Percentiles rank a stretch among this genome's conserved stretches.
Evolutionary conservation across 1,140 invertebrate species (phyloP).

Genomic region (Cryptotermes secundus): DNA sequence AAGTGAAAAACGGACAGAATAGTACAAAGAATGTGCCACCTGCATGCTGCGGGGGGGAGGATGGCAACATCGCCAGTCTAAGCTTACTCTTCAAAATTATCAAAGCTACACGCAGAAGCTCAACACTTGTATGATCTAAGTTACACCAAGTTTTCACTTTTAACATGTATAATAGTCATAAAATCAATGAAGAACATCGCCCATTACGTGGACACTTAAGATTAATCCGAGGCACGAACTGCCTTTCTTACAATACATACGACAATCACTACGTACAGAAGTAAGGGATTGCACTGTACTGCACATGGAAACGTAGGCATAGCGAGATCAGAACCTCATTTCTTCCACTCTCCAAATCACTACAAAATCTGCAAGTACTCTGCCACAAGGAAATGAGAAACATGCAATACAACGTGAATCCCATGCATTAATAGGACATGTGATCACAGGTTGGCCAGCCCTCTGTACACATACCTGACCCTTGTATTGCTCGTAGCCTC

Average conservation of each 20-base stretch:
- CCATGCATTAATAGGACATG: neutral
- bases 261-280: slow-evolving; percentile 11
- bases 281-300: too few relatives aligned
- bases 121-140: slow-evolving; percentile 19
- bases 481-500: neutral
- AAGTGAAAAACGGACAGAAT: slow-evolving; percentile 29
- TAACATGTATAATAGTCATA: slow-evolving; percentile 18
- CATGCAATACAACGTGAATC: neutral
- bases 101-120: slow-evolving; percentile 9
- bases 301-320: slow-evolving; percentile 9
- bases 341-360: neutral
- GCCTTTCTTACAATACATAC: slow-evolving; percentile 20
- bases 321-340: neutral
- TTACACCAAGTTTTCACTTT: slow-evolving; percentile 22
- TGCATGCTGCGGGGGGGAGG: neutral
- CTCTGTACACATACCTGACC: neutral
- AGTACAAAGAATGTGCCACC: slow-evolving; percentile 26
- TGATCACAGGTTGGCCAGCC: neutral
- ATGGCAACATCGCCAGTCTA: slow-evolving; percentile 13
- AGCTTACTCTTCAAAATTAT: slow-evolving; percentile 23
- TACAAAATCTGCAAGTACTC: neutral
- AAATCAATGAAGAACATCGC: slow-evolving; percentile 21
- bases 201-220: slow-evolving; percentile 17
- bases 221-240: slow-evolving; percentile 24
- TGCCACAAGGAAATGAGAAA: neutral